phyloP scores from a whole-genome alignment of 2,113 vertebrate genomes.

The Serinus canaria region DNA sequence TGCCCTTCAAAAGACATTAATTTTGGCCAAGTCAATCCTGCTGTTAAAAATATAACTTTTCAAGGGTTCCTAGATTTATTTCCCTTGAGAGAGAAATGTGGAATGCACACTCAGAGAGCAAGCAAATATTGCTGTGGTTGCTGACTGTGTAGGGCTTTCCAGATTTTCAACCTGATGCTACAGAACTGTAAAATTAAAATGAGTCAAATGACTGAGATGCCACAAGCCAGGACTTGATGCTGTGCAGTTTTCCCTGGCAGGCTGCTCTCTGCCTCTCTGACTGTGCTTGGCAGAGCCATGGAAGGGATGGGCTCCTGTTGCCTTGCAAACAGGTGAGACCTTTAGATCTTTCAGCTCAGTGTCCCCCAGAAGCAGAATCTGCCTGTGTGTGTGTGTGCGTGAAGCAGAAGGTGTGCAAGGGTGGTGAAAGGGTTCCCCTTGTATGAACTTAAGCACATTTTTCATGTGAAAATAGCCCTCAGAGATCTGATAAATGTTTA shows the following conservation, averaged over 20 bases:
- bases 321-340: neutral
- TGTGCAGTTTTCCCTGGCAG: conserved; percentile 50
- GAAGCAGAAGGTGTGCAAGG: neutral
- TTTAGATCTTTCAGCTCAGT: conserved; percentile 26
- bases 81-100: neutral
- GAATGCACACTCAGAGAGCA: neutral
- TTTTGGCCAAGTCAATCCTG: neutral
- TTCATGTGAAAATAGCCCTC: neutral
- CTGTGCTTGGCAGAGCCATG: conserved; percentile 19
- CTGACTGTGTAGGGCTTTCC: neutral
- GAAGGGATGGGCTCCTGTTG: conserved; percentile 26
- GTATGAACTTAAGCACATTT: neutral
- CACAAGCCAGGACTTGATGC: conserved; percentile 23
- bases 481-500: neutral
- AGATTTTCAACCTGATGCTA: neutral
- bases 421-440: neutral
- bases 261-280: conserved; percentile 1
- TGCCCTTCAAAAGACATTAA: neutral
- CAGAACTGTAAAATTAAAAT: neutral
- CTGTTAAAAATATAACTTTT: neutral
- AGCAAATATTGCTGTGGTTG: neutral
- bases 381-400: neutral
- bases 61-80: neutral
- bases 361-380: neutral
- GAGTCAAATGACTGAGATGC: neutral